phyloP scores from a whole-genome alignment of 1,140 invertebrate genomes.

The Fopius arisanus region DNA sequence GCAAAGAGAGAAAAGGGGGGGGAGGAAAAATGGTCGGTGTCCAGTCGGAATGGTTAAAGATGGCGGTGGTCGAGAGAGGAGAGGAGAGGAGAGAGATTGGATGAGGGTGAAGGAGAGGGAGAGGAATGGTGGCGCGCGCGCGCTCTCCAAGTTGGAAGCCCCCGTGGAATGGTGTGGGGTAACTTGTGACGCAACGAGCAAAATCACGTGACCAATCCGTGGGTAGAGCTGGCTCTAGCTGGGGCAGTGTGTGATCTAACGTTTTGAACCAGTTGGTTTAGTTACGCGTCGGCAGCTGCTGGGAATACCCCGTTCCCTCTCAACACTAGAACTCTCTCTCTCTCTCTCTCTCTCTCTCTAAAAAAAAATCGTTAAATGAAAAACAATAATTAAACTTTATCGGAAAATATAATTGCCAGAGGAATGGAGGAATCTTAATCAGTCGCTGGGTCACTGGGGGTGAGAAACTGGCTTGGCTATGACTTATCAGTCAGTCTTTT shows the following conservation, averaged over 20 bases:
- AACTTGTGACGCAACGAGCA: slow-evolving; percentile 28
- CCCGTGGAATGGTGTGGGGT: slow-evolving; percentile 26
- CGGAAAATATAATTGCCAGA: not conserved
- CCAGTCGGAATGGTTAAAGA: slow-evolving; percentile 49
- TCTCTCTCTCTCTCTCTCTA: not conserved
- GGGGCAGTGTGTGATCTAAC: slow-evolving; percentile 63
- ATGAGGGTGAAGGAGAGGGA: no score
- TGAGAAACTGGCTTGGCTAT: slow-evolving; percentile 66
- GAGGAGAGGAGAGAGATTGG: no score
- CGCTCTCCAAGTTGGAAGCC: not conserved
- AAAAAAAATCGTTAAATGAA: no score
- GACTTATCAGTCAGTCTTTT: slow-evolving; percentile 65
- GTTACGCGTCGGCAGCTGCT: slow-evolving; percentile 42
- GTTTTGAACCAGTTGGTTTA: slow-evolving; percentile 56
- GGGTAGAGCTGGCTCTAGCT: slow-evolving; percentile 45
- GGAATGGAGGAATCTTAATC: slow-evolving; percentile 2
- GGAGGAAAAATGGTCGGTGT: slow-evolving; percentile 35
- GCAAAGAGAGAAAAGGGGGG: not conserved
- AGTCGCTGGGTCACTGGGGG: slow-evolving; percentile 62
- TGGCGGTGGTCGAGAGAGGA: slow-evolving; percentile 43
- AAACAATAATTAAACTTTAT: not conserved
- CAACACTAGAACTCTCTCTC: not conserved
- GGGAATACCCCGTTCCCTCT: slow-evolving; percentile 2
- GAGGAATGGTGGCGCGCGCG: no score
- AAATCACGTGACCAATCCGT: slow-evolving; percentile 31